A percentile compares a stretch with the other conserved stretches of the same genome.
Evolutionary conservation across 64 coral and sea anemone species (phyloP).

Genomic region (Porites australiensis): DNA sequence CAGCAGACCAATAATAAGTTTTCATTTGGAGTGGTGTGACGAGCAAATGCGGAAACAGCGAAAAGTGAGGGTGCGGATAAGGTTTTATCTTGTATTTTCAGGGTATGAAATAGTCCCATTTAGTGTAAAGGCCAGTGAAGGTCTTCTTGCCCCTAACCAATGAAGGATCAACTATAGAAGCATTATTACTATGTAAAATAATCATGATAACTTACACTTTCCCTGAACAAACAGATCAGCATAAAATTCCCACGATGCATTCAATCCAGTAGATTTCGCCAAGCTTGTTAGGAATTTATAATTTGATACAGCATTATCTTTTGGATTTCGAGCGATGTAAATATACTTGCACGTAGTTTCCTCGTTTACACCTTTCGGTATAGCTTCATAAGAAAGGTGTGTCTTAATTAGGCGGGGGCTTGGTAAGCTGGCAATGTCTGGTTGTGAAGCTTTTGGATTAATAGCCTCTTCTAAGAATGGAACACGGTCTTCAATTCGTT

Average conservation of each 20-base stretch:
- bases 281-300: neutral
- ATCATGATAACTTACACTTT: no score
- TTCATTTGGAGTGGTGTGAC: no score
- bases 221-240: no score
- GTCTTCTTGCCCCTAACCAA: no score
- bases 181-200: no score
- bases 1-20: no score
- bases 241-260: slow-evolving; percentile 24
- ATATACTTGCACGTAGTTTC: slow-evolving; percentile 7
- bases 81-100: no score
- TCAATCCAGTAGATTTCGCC: neutral
- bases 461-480: neutral
- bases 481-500: neutral
- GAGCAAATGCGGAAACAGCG: no score
- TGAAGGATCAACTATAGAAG: no score
- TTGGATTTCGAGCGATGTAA: slow-evolving; percentile 52
- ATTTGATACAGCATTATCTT: slow-evolving; percentile 44
- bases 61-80: no score
- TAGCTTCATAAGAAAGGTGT: slow-evolving; percentile 7
- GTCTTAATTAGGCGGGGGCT: slow-evolving; percentile 43
- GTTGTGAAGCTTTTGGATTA: neutral
- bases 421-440: neutral
- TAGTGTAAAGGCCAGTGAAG: no score
- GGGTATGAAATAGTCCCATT: no score
- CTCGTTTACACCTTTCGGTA: slow-evolving; percentile 11